Evolutionary conservation across 1,140 invertebrate genomes (phyloP), one percentile per base, ranked within the genome.

Genomic region (Drosophila orena): DNA sequence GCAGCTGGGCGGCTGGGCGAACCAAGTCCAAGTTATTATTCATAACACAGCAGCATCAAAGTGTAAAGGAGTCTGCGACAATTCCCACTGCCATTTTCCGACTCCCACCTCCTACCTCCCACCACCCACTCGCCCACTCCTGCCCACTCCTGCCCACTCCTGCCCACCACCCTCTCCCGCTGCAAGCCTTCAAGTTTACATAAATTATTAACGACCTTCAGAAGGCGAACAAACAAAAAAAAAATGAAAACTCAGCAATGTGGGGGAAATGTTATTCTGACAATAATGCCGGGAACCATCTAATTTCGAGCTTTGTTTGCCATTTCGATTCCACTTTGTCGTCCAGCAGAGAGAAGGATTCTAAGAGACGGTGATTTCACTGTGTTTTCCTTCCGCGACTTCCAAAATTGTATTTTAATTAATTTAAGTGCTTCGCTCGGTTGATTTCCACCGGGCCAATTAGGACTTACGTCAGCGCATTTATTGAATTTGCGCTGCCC

Each of bases 21-120:
- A 40, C 70, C 17, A 11, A 43, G 84, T 81, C 79, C 76, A 79
- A 83, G 83, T 88, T 88, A 88, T 88, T 88, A 88, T 88, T 88
- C 83, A 88, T 88, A 88, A 88, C 84, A 71, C 84, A 88, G 84
- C 84, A 88, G 84, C 83, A 89, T 88, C 81, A 89, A 88, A 88
- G 83, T 88, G 84, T 89, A 89, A 81, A 74, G 79, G 76, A 89
- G 83, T 89, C 75, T 88, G 83, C 83, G 83, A 88, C 84, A 89
- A 88, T 89, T 89, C 83, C 84, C 84, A 84, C 76, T 77, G 79
- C 83, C 83, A 86, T 86, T 86, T 79, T 58, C 72, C 76, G 83
- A 58, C 77, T 15, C 24, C 40, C 11, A 34, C 40, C 30, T 8
- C 30, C 30, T 27, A 37, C 65, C 65, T 35, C 38, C 40, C 43